A percentile compares a stretch with the other conserved stretches of the same genome.
phyloP scores from a whole-genome alignment of 2,888 invertebrate genomes.

The Meghimatium bilineatum region DNA sequence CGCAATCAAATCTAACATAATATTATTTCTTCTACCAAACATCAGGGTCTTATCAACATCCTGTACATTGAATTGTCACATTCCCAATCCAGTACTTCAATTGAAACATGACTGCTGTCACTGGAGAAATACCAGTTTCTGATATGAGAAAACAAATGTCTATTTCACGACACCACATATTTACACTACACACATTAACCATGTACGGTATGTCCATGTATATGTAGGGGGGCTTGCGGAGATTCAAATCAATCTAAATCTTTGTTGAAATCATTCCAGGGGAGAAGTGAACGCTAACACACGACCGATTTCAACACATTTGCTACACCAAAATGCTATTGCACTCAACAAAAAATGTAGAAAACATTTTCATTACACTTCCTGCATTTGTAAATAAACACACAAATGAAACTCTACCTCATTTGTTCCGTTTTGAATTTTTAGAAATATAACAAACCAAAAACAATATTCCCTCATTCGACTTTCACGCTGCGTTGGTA shows the following conservation, averaged over 20 bases:
- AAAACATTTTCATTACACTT: slow-evolving; percentile 3
- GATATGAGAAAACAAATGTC: not conserved
- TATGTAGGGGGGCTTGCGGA: no score
- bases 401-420: not conserved
- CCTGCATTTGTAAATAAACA: slow-evolving; percentile 11
- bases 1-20: no score
- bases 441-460: no score
- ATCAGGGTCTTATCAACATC: no score
- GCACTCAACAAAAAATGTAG: not conserved
- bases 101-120: not conserved
- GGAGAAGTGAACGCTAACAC: not conserved
- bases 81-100: no score
- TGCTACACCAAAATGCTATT: not conserved
- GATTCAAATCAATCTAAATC: no score
- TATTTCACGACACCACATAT: not conserved
- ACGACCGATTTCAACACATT: not conserved
- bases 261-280: not conserved
- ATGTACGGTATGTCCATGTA: not conserved
- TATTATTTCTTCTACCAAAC: no score
- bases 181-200: not conserved
- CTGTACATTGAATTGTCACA: no score
- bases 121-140: not conserved
- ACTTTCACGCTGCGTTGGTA: not conserved
- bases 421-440: not conserved
- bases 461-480: not conserved